Percentiles rank a stretch among this genome's conserved stretches.
phyloP scores from a whole-genome alignment of 2,888 invertebrate species.

The Protodeltote pygarga region DNA sequence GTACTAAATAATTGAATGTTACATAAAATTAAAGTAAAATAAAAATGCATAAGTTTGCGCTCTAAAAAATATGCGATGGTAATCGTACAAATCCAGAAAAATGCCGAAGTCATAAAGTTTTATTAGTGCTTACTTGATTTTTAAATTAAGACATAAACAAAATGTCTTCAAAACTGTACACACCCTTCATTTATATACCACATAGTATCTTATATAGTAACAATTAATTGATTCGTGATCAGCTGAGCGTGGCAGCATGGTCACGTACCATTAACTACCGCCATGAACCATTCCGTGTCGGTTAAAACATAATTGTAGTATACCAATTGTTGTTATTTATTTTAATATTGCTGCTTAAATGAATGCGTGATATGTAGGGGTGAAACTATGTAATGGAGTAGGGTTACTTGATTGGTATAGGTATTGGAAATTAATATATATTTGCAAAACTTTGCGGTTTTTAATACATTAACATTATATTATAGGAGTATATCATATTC shows the following conservation, averaged over 20 bases:
- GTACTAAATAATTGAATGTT: no score
- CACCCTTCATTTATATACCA: conserved; percentile 35
- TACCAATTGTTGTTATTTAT: conserved; percentile 55
- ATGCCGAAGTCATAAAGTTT: no score
- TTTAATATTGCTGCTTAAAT: conserved; percentile 43
- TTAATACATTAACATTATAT: no score
- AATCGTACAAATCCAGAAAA: no score
- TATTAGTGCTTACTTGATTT: no score
- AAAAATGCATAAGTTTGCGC: no score
- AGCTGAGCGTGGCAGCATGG: conserved; percentile 63
- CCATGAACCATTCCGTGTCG: conserved; percentile 62
- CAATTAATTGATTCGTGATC: conserved; percentile 54
- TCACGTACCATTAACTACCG: conserved; percentile 68
- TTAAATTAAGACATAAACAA: no score
- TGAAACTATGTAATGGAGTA: background rate
- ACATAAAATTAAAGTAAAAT: no score
- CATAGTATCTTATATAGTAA: conserved; percentile 47
- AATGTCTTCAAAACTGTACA: conserved; percentile 1
- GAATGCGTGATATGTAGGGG: conserved; percentile 19
- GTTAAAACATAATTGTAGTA: conserved; percentile 68
- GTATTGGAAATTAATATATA: no score
- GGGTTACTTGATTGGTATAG: conserved; percentile 1
- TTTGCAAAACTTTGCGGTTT: no score
- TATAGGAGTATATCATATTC: no score
- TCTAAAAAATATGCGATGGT: no score